These are phyloP conservation scores for Cassiopea xamachana DNA, from an alignment of 30 jellyfish, hydroid and myxozoan species.

Conservation along the genomic window DNA sequence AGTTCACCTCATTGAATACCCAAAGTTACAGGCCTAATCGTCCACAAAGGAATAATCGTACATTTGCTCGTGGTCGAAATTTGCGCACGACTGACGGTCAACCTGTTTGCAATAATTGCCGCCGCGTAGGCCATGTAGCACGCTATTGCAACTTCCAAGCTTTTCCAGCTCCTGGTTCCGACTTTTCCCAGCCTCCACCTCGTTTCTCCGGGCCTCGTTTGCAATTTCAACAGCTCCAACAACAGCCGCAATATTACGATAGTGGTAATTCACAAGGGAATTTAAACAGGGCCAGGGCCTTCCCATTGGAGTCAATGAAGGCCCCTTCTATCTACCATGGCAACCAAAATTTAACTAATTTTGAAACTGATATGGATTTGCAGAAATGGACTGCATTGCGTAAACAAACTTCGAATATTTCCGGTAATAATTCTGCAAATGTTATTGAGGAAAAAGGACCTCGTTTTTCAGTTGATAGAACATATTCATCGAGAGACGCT, in stretches of 20 bases:
- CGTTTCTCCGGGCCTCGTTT: background rate
- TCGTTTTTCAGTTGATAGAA: background rate
- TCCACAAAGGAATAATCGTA: background rate
- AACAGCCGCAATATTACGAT: background rate
- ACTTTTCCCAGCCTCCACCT: background rate
- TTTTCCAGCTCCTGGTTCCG: too few species aligned
- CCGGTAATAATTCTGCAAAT: background rate
- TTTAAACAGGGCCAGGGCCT: conserved; percentile 40
- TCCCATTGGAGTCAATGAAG: conserved; percentile 36
- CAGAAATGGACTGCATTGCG: conserved; percentile 11
- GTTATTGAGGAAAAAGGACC: background rate
- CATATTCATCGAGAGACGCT: background rate
- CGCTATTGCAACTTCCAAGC: too few species aligned
- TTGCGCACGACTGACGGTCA: too few species aligned
- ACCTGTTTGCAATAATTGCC: too few species aligned
- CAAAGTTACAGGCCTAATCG: background rate
- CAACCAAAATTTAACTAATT: background rate
- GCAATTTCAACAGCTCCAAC: background rate
- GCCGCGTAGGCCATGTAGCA: too few species aligned
- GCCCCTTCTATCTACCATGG: background rate
- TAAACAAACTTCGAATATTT: background rate
- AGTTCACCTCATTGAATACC: background rate
- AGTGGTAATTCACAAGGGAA: background rate
- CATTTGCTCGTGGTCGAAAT: too few species aligned
- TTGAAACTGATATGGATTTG: background rate